A percentile compares a stretch with the other conserved stretches of the same genome.
phyloP scores from a whole-genome alignment of 2,113 vertebrate genomes.

The Forbesichthys agassizii region DNA sequence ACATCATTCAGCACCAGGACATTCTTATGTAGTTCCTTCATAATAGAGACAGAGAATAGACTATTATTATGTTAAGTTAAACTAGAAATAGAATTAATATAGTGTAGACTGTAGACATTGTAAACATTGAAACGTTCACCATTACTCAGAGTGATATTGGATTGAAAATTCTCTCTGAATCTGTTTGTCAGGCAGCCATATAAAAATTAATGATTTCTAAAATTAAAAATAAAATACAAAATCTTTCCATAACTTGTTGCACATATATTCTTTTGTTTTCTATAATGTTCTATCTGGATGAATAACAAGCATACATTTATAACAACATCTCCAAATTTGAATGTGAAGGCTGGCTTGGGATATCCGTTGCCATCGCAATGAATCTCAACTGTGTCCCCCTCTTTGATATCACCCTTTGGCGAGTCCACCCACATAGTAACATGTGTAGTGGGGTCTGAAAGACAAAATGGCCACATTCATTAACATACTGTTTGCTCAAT shows the following conservation, averaged over 20 bases:
- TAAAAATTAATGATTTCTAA: too few species aligned
- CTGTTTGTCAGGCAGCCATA: too few species aligned
- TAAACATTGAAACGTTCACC: too few species aligned
- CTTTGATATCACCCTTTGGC: conserved; percentile 61
- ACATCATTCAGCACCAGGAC: conserved; percentile 19
- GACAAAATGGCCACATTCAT: conserved; percentile 1
- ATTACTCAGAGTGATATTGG: too few species aligned
- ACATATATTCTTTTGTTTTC: too few species aligned
- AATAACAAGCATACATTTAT: too few species aligned
- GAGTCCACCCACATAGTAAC: conserved; percentile 60
- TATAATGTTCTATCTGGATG: neutral
- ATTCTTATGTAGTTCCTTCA: neutral
- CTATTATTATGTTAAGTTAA: neutral
- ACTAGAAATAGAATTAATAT: too few species aligned
- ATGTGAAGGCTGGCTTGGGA: neutral
- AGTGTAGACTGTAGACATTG: too few species aligned
- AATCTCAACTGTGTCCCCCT: conserved; percentile 54
- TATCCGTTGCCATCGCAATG: conserved; percentile 55
- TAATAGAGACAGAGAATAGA: conserved; percentile 3
- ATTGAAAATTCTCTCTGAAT: too few species aligned
- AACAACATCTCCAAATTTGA: neutral
- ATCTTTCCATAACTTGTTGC: too few species aligned
- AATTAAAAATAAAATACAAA: too few species aligned
- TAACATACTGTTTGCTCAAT: neutral
- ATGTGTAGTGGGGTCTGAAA: conserved; percentile 58